Evolutionary conservation across 2,888 invertebrate species (phyloP).

Genomic region (Himalopsyche japonica): DNA sequence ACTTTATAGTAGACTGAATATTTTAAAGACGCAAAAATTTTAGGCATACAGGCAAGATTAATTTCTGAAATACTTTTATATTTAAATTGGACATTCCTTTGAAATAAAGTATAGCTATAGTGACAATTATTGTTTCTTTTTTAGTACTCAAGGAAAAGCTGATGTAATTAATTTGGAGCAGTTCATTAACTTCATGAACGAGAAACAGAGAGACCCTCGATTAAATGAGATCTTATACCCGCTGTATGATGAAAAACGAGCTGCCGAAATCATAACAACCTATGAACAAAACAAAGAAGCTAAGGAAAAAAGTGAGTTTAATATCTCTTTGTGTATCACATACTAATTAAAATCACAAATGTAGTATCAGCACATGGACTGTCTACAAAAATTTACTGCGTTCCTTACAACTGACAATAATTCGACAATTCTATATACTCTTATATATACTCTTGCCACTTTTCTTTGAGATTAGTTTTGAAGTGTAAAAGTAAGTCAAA

Average conservation of each 20-base stretch:
- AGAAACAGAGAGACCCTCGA: slow-evolving; percentile 96
- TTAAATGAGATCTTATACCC: slow-evolving; percentile 99
- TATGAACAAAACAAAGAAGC: slow-evolving; percentile 87
- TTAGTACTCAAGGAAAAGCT: slow-evolving; percentile 86
- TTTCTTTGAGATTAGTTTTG: background rate
- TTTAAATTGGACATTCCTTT: too few species aligned
- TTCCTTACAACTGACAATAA: too few species aligned
- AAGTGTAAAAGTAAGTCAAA: background rate
- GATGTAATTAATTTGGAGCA: slow-evolving; percentile 85
- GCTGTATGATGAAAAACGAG: slow-evolving; percentile 92
- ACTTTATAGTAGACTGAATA: too few species aligned
- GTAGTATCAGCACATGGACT: too few species aligned
- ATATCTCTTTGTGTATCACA: background rate
- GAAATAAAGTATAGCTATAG: background rate
- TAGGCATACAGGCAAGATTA: too few species aligned
- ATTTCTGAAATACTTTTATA: too few species aligned
- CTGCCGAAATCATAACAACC: slow-evolving; percentile 87
- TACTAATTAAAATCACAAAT: too few species aligned
- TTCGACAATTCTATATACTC: too few species aligned
- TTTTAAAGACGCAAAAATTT: too few species aligned
- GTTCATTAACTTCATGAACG: slow-evolving; percentile 91
- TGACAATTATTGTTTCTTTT: slow-evolving; percentile 36
- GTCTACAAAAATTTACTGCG: too few species aligned
- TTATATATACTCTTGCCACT: too few species aligned
- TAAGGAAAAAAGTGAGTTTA: slow-evolving; percentile 68